Percentiles rank a stretch among this genome's conserved stretches.
phyloP scores from a whole-genome alignment of 2,113 vertebrate genomes.

The Mormoops blainvillei region DNA sequence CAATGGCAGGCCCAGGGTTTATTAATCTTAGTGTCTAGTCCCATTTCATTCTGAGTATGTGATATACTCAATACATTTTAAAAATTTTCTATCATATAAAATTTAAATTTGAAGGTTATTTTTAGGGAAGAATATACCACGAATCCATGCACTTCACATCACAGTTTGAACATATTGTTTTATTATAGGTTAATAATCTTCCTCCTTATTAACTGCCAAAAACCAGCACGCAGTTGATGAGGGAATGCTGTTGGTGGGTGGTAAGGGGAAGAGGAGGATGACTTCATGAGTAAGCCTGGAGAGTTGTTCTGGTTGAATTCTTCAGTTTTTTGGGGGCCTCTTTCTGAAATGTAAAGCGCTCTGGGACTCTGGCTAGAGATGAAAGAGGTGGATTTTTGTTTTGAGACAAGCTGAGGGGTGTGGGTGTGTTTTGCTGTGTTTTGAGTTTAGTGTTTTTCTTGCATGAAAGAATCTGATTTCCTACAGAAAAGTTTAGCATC shows the following conservation, averaged over 20 bases:
- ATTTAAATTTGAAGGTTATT: conserved; percentile 13
- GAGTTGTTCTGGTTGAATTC: conserved; percentile 27
- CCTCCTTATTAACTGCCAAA: background rate
- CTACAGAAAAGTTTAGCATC: conserved; percentile 80
- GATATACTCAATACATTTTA: background rate
- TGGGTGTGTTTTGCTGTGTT: conserved; percentile 50
- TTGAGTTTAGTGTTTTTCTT: conserved; percentile 57
- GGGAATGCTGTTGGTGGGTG: background rate
- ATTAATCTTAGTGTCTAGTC: background rate
- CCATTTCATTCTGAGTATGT: background rate
- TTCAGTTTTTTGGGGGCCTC: background rate
- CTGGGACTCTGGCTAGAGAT: conserved; percentile 38
- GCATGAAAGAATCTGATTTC: conserved; percentile 73
- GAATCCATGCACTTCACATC: background rate
- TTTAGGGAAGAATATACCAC: background rate
- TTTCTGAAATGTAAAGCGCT: conserved; percentile 38
- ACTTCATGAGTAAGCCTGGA: background rate
- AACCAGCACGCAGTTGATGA: background rate
- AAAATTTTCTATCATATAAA: background rate
- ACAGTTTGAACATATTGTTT: conserved; percentile 22
- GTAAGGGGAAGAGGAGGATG: background rate
- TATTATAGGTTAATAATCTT: background rate
- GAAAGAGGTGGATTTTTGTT: conserved; percentile 58
- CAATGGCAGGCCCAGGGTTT: background rate
- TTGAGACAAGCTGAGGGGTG: conserved; percentile 39